Evolutionary conservation across 92 coral and sea anemone species (phyloP).

Genomic region (Blastomussa wellsi): DNA sequence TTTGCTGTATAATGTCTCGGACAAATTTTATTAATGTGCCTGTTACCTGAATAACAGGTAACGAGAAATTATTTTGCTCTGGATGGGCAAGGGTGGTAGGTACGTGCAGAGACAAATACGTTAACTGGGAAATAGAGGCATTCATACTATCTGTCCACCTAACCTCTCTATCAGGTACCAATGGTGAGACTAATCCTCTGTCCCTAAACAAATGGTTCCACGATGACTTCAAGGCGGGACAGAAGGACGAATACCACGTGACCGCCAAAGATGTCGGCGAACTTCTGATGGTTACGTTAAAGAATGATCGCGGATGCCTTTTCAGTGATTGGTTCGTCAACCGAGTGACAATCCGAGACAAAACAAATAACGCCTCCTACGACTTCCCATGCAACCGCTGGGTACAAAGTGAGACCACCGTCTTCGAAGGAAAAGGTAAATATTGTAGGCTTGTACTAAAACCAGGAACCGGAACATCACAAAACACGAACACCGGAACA

Average conservation of each 20-base stretch:
- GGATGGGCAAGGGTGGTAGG: too few relatives aligned
- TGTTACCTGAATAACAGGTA: too few relatives aligned
- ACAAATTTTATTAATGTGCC: too few relatives aligned
- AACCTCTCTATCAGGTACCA: slow-evolving; percentile 44
- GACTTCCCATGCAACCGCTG: slow-evolving; percentile 80
- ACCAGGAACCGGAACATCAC: too few relatives aligned
- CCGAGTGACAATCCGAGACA: slow-evolving; percentile 42
- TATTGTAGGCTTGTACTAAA: too few relatives aligned
- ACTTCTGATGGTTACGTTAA: slow-evolving; percentile 50
- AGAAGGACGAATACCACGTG: slow-evolving; percentile 63
- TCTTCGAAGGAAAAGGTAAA: slow-evolving; percentile 64
- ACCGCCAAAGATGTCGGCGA: slow-evolving; percentile 73
- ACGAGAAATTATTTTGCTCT: too few relatives aligned
- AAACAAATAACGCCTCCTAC: slow-evolving; percentile 30
- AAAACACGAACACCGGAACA: too few relatives aligned
- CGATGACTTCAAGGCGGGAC: slow-evolving; percentile 77
- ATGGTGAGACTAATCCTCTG: slow-evolving; percentile 63
- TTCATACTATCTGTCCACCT: neutral
- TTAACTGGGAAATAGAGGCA: too few relatives aligned
- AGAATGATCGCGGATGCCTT: slow-evolving; percentile 36
- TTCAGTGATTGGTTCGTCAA: slow-evolving; percentile 73
- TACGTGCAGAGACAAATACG: too few relatives aligned
- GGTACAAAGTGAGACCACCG: slow-evolving; percentile 40
- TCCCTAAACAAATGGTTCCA: slow-evolving; percentile 72
- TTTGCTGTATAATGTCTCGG: too few relatives aligned